A percentile compares a stretch with the other conserved stretches of the same genome.
Evolutionary conservation across 2,888 invertebrate species (phyloP).

Genomic region (Desoria tigrina): DNA sequence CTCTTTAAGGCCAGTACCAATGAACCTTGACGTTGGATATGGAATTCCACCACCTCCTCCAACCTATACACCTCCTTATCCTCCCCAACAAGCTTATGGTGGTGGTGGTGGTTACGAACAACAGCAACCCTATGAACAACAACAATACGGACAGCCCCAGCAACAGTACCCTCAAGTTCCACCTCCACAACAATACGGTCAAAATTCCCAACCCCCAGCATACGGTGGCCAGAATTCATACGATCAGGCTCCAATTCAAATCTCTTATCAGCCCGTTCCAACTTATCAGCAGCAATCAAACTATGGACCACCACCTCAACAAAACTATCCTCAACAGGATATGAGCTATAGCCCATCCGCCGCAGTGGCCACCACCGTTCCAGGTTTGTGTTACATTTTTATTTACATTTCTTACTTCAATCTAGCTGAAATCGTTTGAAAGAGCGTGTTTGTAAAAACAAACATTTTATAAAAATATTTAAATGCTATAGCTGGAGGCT

Average conservation of each 20-base stretch:
- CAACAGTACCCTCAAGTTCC: not conserved
- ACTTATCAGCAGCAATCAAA: not conserved
- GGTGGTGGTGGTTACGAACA: slow-evolving; percentile 1
- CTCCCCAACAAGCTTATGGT: slow-evolving; percentile 6
- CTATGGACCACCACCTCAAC: slow-evolving; percentile 12
- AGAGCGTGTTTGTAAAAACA: too few relatives aligned
- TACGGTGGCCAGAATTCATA: not conserved
- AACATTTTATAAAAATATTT: too few relatives aligned
- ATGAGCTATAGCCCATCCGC: slow-evolving; percentile 12
- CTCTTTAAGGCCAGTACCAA: slow-evolving; percentile 54
- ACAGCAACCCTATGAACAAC: not conserved
- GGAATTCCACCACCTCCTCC: slow-evolving; percentile 41
- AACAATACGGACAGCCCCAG: slow-evolving; percentile 10
- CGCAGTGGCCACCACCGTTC: not conserved
- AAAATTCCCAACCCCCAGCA: not conserved
- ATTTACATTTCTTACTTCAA: not conserved
- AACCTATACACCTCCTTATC: slow-evolving; percentile 7
- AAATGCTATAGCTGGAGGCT: not conserved
- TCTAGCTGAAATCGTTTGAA: too few relatives aligned
- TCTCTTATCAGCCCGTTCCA: slow-evolving; percentile 9
- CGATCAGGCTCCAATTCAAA: not conserved
- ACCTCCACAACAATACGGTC: slow-evolving; percentile 3
- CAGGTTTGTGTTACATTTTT: slow-evolving; percentile 8
- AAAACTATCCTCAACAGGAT: not conserved
- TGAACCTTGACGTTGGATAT: slow-evolving; percentile 42